These are phyloP conservation scores for Colistium nudipinnis DNA, from an alignment of 2,113 vertebrate species.

Conservation along the genomic window DNA sequence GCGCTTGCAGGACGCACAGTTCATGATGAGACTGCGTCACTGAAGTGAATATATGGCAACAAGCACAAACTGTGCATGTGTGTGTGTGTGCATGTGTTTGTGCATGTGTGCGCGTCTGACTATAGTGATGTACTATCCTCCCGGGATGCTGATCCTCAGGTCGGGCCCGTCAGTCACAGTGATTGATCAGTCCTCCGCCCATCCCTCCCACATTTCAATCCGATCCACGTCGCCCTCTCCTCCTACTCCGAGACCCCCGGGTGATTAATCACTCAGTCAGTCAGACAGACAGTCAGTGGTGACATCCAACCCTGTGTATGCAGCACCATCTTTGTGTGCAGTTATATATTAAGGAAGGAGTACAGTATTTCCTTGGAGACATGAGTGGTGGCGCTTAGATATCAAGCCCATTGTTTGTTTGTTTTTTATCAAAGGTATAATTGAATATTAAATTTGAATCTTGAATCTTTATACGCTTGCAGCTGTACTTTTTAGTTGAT, in stretches of 20 bases:
- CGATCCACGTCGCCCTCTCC: conserved; percentile 47
- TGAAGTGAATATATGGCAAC: conserved; percentile 41
- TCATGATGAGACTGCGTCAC: conserved; percentile 39
- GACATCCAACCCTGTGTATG: conserved; percentile 35
- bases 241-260: conserved; percentile 27
- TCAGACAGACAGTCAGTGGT: conserved; percentile 63
- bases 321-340: too few relatives aligned
- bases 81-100: background rate
- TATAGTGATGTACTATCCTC: conserved; percentile 48
- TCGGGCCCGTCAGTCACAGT: conserved; percentile 62
- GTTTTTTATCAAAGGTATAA: too few relatives aligned
- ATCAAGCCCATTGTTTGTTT: too few relatives aligned
- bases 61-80: conserved; percentile 10
- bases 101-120: conserved; percentile 3
- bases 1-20: background rate
- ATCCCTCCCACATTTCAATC: conserved; percentile 66
- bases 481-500: too few relatives aligned
- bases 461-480: too few relatives aligned
- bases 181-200: conserved; percentile 73
- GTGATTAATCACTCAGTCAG: conserved; percentile 72
- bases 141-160: conserved; percentile 54
- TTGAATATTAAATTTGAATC: too few relatives aligned
- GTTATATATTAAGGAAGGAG: too few relatives aligned
- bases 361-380: too few relatives aligned
- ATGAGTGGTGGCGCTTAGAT: too few relatives aligned